Percentiles rank a stretch among this genome's conserved stretches.
These are phyloP conservation scores for Corythornis leucogaster DNA, from an alignment of 2,797 vertebrate genomes.

Conservation along the genomic window DNA sequence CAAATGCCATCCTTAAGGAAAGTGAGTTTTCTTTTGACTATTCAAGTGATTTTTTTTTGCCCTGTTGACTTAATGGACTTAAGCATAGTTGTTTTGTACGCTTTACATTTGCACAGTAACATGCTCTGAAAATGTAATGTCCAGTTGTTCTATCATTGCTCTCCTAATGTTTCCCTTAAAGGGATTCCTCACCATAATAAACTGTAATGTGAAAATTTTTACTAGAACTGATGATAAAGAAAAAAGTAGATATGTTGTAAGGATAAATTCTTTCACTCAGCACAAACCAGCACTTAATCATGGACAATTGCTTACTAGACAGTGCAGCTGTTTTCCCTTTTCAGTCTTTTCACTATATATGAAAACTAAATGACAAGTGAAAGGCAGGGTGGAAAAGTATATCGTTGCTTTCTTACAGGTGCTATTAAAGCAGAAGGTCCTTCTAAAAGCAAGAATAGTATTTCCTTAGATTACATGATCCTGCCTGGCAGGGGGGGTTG, in stretches of 20 bases:
- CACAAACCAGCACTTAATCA: background rate
- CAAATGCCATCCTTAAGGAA: background rate
- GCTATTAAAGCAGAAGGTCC: background rate
- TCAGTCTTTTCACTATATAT: background rate
- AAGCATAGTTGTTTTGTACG: background rate
- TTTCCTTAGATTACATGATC: background rate
- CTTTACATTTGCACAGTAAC: background rate
- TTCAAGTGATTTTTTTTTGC: background rate
- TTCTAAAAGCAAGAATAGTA: background rate
- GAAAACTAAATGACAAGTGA: background rate
- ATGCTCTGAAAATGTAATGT: background rate
- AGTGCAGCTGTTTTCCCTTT: background rate
- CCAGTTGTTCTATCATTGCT: background rate
- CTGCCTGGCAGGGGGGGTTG: no score
- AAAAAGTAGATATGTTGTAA: fast-evolving
- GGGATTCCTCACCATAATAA: background rate
- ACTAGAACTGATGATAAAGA: background rate
- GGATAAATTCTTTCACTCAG: background rate
- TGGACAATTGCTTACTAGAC: background rate
- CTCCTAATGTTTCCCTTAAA: background rate
- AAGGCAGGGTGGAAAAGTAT: background rate
- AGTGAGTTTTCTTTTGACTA: background rate
- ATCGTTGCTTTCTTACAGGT: background rate
- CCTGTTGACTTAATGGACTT: background rate
- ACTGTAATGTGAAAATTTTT: background rate